phyloP scores from a whole-genome alignment of 2,797 vertebrate species.

The Chelmon rostratus region DNA sequence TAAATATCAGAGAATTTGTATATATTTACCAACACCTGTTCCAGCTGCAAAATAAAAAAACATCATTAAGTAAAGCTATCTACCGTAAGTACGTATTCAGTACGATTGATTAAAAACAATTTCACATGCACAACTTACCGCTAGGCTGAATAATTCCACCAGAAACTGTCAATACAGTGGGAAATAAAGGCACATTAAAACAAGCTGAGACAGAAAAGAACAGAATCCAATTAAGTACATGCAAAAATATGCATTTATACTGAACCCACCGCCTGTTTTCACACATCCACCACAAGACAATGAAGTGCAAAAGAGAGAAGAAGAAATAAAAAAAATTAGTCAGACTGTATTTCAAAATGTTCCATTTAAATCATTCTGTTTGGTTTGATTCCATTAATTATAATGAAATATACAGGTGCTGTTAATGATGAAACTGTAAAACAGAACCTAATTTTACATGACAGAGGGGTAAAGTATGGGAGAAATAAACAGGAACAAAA shows the following conservation, averaged over 20 bases:
- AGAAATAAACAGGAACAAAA: constrained; percentile 1
- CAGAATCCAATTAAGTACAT: neutral
- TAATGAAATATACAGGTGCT: neutral
- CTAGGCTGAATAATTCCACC: constrained; percentile 78
- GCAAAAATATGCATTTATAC: neutral
- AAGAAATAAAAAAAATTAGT: constrained; percentile 28
- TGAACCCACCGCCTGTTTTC: constrained; percentile 71
- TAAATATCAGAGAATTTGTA: neutral
- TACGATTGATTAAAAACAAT: neutral
- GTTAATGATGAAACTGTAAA: constrained; percentile 7
- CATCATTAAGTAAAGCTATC: neutral
- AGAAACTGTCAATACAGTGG: constrained; percentile 63
- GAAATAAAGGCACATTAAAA: constrained; percentile 17
- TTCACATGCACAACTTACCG: constrained; percentile 58
- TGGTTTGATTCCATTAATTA: neutral
- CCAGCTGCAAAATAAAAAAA: constrained; percentile 70
- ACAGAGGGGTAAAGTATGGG: neutral
- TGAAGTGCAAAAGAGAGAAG: neutral
- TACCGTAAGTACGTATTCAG: neutral
- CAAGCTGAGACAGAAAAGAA: neutral
- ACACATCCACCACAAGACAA: constrained; percentile 10
- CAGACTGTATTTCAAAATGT: neutral
- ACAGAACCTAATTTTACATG: neutral
- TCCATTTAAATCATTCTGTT: neutral
- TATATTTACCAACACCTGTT: constrained; percentile 77